These are phyloP conservation scores for Paracentrotus lividus DNA, from an alignment of 53 echinoderm and acorn worm genomes.

Conservation along the genomic window DNA sequence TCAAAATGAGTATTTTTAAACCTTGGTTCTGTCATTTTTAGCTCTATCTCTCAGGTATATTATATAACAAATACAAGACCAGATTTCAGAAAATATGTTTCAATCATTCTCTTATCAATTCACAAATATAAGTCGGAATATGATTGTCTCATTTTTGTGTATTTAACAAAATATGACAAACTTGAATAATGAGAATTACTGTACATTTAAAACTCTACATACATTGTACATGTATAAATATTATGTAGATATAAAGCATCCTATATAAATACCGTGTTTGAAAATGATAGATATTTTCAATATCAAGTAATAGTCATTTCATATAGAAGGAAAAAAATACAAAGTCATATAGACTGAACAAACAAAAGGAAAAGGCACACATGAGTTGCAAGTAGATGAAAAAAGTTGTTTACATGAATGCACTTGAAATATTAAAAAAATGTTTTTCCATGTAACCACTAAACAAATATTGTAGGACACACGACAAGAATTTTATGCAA, in stretches of 20 bases:
- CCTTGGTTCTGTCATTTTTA: neutral
- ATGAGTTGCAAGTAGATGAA: constrained; percentile 25
- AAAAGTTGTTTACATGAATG: neutral
- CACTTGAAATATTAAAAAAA: neutral
- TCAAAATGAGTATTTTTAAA: neutral
- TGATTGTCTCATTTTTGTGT: too few species aligned
- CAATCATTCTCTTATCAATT: too few species aligned
- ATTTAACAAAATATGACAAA: neutral
- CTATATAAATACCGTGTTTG: neutral
- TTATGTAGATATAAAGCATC: neutral
- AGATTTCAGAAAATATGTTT: neutral
- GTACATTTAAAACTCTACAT: neutral
- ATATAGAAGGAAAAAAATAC: neutral
- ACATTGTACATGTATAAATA: neutral
- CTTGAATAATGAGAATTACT: neutral
- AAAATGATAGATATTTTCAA: neutral
- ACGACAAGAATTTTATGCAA: neutral
- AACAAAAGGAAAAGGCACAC: constrained; percentile 18
- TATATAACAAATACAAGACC: neutral
- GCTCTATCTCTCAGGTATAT: neutral
- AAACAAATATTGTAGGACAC: neutral
- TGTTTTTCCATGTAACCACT: neutral
- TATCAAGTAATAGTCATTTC: neutral
- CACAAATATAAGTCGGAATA: too few species aligned
- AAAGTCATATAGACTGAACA: neutral